Evolutionary conservation across 2,797 vertebrate genomes (phyloP).

Genomic region (Sylvia borin): DNA sequence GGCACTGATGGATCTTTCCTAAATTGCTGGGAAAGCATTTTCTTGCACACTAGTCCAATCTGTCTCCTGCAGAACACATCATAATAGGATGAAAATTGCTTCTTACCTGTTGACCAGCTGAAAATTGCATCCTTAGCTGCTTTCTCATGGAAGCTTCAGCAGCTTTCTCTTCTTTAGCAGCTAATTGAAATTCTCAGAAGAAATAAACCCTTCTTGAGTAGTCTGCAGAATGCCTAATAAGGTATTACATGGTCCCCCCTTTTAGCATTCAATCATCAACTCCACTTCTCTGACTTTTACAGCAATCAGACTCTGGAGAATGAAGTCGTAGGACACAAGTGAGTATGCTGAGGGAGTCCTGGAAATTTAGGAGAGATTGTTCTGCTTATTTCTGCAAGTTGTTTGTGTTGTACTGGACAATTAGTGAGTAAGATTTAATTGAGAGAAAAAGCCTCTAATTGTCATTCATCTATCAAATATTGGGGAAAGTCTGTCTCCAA

Average conservation of each 20-base stretch:
- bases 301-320: slow-evolving; percentile 47
- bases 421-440: neutral
- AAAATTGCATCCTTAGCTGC: slow-evolving; percentile 59
- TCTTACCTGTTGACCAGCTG: slow-evolving; percentile 62
- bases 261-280: slow-evolving; percentile 40
- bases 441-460: neutral
- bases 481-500: neutral
- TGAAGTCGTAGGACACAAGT: neutral
- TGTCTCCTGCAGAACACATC: slow-evolving; percentile 50
- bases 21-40: slow-evolving; percentile 40
- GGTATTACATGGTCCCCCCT: neutral
- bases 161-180: slow-evolving; percentile 51
- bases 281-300: slow-evolving; percentile 16
- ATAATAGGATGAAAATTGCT: slow-evolving; percentile 69
- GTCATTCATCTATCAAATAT: neutral
- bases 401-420: neutral
- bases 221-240: slow-evolving; percentile 54
- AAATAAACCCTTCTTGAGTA: slow-evolving; percentile 50
- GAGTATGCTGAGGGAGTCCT: neutral
- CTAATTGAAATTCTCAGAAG: slow-evolving; percentile 67
- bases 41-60: slow-evolving; percentile 46
- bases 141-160: slow-evolving; percentile 58
- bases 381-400: neutral
- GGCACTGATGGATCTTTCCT: neutral
- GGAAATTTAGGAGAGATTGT: neutral